Conservation (phyloP, 2,797 vertebrate species). For the Myripristis murdjan region DNA sequence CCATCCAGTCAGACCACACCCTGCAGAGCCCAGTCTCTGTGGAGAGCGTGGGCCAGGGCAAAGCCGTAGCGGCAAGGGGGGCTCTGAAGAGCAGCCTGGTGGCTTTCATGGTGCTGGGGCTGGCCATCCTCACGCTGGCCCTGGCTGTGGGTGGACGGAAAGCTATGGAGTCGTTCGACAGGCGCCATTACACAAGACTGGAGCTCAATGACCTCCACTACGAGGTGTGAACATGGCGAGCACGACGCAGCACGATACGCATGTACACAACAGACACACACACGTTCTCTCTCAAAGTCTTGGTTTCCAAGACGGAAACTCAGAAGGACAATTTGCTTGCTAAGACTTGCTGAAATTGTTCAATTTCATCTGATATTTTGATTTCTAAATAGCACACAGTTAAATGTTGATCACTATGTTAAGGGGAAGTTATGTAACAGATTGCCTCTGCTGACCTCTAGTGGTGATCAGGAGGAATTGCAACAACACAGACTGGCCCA, state of each 20-base stretch:
- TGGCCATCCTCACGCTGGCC: constrained; percentile 87
- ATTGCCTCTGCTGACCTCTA: no score
- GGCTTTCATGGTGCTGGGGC: constrained; percentile 87
- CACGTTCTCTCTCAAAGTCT: constrained; percentile 3
- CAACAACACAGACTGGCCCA: no score
- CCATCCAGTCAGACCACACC: constrained; percentile 30
- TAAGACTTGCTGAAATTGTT: constrained; percentile 7
- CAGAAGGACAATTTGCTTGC: constrained; percentile 16
- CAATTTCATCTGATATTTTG: constrained; percentile 2
- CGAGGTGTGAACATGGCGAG: constrained; percentile 86
- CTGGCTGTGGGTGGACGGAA: constrained; percentile 87
- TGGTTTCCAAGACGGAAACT: constrained; percentile 6
- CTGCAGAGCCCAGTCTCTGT: constrained; percentile 37
- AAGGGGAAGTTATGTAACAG: background rate
- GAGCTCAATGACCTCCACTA: constrained; percentile 96
- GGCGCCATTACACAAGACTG: constrained; percentile 92
- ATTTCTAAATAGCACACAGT: constrained; percentile 39
- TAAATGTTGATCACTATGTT: constrained; percentile 4
- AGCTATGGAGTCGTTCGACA: constrained; percentile 89
- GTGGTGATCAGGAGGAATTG: no score
- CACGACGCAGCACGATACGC: background rate
- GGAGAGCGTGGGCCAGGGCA: constrained; percentile 19
- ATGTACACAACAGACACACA: background rate
- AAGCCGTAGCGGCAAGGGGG: constrained; percentile 32
- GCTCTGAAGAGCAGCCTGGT: constrained; percentile 87